Evolutionary conservation across 2,113 vertebrate species (phyloP), one percentile per base, ranked within the genome.

Genomic region (Elachura formosa): DNA sequence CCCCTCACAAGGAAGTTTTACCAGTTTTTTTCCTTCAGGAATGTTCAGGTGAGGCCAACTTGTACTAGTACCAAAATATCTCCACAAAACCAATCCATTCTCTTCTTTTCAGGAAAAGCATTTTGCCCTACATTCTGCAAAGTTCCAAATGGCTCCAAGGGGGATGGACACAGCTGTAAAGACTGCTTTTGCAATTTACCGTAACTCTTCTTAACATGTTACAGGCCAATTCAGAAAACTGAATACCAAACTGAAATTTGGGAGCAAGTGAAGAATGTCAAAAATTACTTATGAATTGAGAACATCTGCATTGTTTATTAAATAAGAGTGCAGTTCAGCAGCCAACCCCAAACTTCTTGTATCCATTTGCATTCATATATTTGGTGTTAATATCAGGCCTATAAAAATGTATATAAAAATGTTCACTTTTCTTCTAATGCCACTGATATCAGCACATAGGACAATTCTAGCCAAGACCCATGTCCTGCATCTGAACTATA

Each of bases 231-330:
- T 85, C 81, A 77, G 58, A 95, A 54, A 87, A 76, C 21, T 61
- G 31, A n/a, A n/a, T n/a, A n/a, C n/a, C n/a, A n/a, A n/a, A n/a
- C n/a, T n/a, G n/a, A n/a, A n/a, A 52, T 86, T 56, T 43, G 22
- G 58, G 48, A 61, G 6, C 55, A 88, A 73, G 17, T 43, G 33
- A 73, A 56, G 46, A 68, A 78, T 69, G 77, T 41, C 14, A 82
- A 80, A 89, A 93, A 68, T 63, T 63, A 83, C 41, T 88, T 33
- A 84, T 25, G 14, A 69, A 64, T 46, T 81, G 45, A 89, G 69
- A 67, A 83, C 61, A n/a, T 80, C 36, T 62, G 29, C 9, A 4
- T 40, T 66, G 15, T 48, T 81, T 29, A 68, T 68, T 67, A 92
- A 63, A 49, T 10, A 45, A 5, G 29, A 73, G 23, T 63, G n/a